Percentiles rank a stretch among this genome's conserved stretches.
These are phyloP conservation scores for Bagarius yarrelli DNA, from an alignment of 2,113 vertebrate genomes.

Conservation along the genomic window DNA sequence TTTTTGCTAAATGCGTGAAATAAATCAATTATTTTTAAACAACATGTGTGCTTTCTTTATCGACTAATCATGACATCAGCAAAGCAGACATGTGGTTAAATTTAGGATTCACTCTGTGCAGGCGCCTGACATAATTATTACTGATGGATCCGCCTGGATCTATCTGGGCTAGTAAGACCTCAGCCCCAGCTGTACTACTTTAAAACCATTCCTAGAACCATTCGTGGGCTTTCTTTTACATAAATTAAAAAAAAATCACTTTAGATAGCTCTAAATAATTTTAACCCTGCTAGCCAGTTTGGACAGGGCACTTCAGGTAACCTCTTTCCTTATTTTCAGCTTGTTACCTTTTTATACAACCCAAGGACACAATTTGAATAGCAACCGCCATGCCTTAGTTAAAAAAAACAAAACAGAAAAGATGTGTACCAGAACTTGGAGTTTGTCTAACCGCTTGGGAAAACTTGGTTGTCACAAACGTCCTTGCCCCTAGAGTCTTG, in stretches of 20 bases:
- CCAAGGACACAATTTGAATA: background rate
- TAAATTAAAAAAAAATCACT: background rate
- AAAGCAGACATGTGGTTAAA: too few species aligned
- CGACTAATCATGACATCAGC: too few species aligned
- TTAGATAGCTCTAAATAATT: background rate
- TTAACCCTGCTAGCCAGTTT: background rate
- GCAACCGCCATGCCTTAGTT: background rate
- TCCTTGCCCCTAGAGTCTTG: conserved; percentile 19
- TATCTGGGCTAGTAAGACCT: too few species aligned
- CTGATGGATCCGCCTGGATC: too few species aligned
- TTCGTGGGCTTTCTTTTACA: background rate
- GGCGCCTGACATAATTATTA: too few species aligned
- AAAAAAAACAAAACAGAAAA: background rate
- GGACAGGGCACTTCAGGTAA: background rate
- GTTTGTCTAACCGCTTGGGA: conserved; percentile 4
- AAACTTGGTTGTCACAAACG: background rate
- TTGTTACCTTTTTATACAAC: background rate
- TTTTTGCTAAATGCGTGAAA: too few species aligned
- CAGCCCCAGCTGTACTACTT: too few species aligned
- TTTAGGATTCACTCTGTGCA: too few species aligned
- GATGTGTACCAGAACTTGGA: background rate
- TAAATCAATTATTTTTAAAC: too few species aligned
- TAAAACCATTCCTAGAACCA: background rate
- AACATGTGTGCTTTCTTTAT: too few species aligned
- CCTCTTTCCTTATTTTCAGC: background rate